Evolutionary conservation across 2,797 vertebrate genomes (phyloP), one percentile per base, ranked within the genome.

Genomic region (Danio albolineatus): DNA sequence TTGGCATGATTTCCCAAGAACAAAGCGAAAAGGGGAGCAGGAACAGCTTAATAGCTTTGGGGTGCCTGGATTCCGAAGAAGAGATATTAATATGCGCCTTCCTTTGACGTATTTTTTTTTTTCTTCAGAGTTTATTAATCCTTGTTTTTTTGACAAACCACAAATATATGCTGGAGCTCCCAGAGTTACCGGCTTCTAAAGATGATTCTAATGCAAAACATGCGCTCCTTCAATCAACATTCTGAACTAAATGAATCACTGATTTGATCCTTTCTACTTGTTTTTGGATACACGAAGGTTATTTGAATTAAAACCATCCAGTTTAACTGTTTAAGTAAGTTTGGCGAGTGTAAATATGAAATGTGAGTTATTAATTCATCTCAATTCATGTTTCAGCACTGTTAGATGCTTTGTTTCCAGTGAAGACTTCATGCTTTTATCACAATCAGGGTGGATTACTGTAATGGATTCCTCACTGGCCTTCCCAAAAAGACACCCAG

Each of bases 11-110:
- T 92, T 92, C 89, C 87, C 87, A 41, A 88, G 87, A 92, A 94
- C 92, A 94, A 94, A 93, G 91, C 74, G 81, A 91, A 86, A 91
- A 80, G 89, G 88, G 89, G 88, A 88, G 88, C 92, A 92, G 91
- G 92, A 93, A 90, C 90, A 74, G 91, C 90, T 91, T 82, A 17
- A 88, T 87, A 84, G 77, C 89, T 90, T 91, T 87, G 86, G 89
- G 88, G 87, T 86, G 89, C 88, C 85, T 83, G 86, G 85, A 90
- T 78, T 89, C 81, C 60, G 28, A 64, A 75, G 77, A 84, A 87
- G 83, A 86, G 87, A 86, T 83, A 84, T 83, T 82, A 90, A 88
- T 84, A 84, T 82, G 85, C 78, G 64, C 64, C 83, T 87, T 81
- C 73, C 82, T 57, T 83, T 83, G 76, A 61, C 70, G 80, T 78